phyloP scores from a whole-genome alignment of 2,888 invertebrate species.

The Scrobipalpa costella region DNA sequence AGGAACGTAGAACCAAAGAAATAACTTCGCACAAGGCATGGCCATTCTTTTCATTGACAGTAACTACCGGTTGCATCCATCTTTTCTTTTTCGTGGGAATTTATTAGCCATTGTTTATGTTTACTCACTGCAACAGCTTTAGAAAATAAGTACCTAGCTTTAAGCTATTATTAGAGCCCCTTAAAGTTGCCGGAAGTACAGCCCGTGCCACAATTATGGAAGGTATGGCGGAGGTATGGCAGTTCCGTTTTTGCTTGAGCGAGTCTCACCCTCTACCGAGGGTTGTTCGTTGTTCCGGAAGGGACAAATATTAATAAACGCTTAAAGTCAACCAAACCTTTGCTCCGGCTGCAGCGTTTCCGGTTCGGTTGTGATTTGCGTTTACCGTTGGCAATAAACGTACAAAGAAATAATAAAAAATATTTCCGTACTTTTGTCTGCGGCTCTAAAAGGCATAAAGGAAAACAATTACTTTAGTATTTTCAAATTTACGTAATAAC shows the following conservation, averaged over 20 bases:
- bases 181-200: slow-evolving; percentile 66
- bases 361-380: slow-evolving; percentile 48
- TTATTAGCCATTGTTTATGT: slow-evolving; percentile 29
- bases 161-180: slow-evolving; percentile 39
- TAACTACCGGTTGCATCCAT: not conserved
- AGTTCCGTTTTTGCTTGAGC: slow-evolving; percentile 75
- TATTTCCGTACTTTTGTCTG: not conserved
- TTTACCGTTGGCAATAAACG: slow-evolving; percentile 24
- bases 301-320: slow-evolving; percentile 70
- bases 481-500: not conserved
- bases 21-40: slow-evolving; percentile 15
- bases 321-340: slow-evolving; percentile 68
- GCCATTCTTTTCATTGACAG: not conserved
- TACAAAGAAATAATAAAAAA: not conserved
- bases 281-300: slow-evolving; percentile 77
- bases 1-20: not conserved
- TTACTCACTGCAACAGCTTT: slow-evolving; percentile 14
- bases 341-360: slow-evolving; percentile 59
- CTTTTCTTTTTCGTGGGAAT: slow-evolving; percentile 28
- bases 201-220: slow-evolving; percentile 75
- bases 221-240: slow-evolving; percentile 71
- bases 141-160: slow-evolving; percentile 5
- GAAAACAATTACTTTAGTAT: no score
- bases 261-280: slow-evolving; percentile 63
- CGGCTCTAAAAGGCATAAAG: not conserved